Conservation (phyloP, 2,113 vertebrate species). For the Athene cunicularia region DNA sequence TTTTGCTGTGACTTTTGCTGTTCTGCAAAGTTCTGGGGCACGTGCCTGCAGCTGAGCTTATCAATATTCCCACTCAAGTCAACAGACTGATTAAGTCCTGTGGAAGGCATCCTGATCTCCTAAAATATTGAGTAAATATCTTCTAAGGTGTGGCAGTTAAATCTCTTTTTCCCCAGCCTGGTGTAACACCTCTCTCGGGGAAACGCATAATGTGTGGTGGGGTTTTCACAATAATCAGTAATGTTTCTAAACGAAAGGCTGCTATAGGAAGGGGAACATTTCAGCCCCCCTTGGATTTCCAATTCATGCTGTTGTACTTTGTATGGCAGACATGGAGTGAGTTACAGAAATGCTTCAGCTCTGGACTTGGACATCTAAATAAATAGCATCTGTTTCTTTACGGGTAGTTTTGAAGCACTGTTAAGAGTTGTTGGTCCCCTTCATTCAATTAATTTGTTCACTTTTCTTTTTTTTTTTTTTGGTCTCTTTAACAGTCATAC, state of each 20-base stretch:
- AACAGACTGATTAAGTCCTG: background rate
- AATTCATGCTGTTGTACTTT: conserved; percentile 27
- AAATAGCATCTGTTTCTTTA: conserved; percentile 42
- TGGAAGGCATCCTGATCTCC: background rate
- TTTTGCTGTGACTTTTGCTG: conserved; percentile 7
- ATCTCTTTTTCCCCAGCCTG: conserved; percentile 2
- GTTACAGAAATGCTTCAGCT: conserved; percentile 13
- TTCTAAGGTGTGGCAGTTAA: conserved; percentile 38
- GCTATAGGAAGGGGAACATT: conserved; percentile 41
- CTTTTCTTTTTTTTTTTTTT: background rate
- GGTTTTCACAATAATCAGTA: conserved; percentile 28
- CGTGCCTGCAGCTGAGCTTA: background rate
- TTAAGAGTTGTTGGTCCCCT: conserved; percentile 21
- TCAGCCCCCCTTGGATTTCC: conserved; percentile 50
- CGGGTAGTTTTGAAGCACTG: background rate
- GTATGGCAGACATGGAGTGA: conserved; percentile 27
- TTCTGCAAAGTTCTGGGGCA: background rate
- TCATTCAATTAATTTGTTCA: background rate
- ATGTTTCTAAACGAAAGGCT: conserved; percentile 54
- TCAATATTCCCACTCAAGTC: conserved; percentile 10
- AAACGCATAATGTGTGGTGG: background rate
- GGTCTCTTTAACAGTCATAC: conserved; percentile 81
- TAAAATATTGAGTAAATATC: conserved; percentile 62
- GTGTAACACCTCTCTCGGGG: conserved; percentile 46
- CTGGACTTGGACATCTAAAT: background rate